Conservation (phyloP, 2,113 vertebrate species). For the Myotis davidii region DNA sequence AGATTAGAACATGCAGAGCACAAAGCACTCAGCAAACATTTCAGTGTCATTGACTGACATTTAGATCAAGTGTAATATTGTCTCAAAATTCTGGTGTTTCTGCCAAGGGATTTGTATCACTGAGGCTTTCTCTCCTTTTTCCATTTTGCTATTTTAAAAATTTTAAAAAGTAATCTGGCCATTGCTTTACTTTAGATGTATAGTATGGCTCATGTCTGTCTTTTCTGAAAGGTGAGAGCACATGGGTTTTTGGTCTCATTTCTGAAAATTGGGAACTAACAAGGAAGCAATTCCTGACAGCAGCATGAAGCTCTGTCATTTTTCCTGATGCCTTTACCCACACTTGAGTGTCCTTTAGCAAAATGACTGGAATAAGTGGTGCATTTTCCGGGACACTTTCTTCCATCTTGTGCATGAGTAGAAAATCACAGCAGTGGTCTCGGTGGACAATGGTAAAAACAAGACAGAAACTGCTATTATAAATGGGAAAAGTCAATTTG, state of each 20-base stretch:
- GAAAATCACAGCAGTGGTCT: constrained; percentile 82
- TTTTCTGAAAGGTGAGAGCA: constrained; percentile 63
- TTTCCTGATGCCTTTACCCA: constrained; percentile 72
- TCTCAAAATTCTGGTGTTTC: not conserved
- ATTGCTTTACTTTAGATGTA: constrained; percentile 34
- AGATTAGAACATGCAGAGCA: not conserved
- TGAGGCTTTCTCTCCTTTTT: not conserved
- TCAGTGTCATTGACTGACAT: not conserved
- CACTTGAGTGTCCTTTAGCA: constrained; percentile 74
- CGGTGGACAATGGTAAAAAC: constrained; percentile 80
- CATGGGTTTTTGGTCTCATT: constrained; percentile 39
- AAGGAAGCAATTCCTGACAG: constrained; percentile 79
- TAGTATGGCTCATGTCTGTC: constrained; percentile 41
- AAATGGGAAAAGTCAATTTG: constrained; percentile 84
- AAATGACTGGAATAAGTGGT: constrained; percentile 83
- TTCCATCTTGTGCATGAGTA: constrained; percentile 74
- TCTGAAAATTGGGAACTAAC: constrained; percentile 78
- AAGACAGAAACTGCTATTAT: constrained; percentile 80
- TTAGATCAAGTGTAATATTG: not conserved
- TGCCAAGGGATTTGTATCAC: not conserved
- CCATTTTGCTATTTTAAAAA: not conserved
- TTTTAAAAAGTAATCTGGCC: not conserved
- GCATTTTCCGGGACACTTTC: constrained; percentile 78
- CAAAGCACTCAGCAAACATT: not conserved
- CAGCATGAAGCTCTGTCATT: constrained; percentile 75